phyloP scores from a whole-genome alignment of 1,140 invertebrate species.

The Drosophila arawakana region DNA sequence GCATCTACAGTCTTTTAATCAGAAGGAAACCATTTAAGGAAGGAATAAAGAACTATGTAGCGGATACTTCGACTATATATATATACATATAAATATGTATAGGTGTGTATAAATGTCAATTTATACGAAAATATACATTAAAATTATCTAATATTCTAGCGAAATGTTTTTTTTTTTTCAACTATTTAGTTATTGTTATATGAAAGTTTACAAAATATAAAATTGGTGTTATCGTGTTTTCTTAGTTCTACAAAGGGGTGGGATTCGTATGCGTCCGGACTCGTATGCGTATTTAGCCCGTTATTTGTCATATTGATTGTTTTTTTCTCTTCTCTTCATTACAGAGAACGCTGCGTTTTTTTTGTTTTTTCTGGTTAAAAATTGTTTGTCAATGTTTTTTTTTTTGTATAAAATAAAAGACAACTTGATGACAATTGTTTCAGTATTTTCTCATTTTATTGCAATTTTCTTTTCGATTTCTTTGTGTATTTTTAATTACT shows the following conservation, averaged over 20 bases:
- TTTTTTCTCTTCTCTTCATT: slow-evolving; percentile 36
- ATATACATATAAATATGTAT: no score
- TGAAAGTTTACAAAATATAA: background rate
- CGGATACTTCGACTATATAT: background rate
- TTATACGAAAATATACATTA: slow-evolving; percentile 17
- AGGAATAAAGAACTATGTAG: background rate
- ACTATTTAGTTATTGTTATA: background rate
- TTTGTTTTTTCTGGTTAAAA: slow-evolving; percentile 23
- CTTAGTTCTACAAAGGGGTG: background rate
- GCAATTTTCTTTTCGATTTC: slow-evolving; percentile 53
- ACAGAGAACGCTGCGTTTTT: slow-evolving; percentile 57
- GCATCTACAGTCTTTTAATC: background rate
- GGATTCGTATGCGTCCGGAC: no score
- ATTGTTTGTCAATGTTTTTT: slow-evolving; percentile 51
- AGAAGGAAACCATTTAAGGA: background rate
- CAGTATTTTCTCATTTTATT: slow-evolving; percentile 79
- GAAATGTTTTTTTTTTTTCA: background rate
- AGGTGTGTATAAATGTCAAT: slow-evolving; percentile 2
- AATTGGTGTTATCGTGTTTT: background rate
- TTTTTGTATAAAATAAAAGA: slow-evolving; percentile 81
- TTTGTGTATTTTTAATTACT: slow-evolving; percentile 52
- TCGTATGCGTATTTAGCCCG: slow-evolving; percentile 2
- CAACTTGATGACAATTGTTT: slow-evolving; percentile 79
- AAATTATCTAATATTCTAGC: background rate
- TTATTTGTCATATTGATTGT: slow-evolving; percentile 45